These are phyloP conservation scores for Macrochelys suwanniensis DNA, from an alignment of 2,797 vertebrate species.

Conservation along the genomic window DNA sequence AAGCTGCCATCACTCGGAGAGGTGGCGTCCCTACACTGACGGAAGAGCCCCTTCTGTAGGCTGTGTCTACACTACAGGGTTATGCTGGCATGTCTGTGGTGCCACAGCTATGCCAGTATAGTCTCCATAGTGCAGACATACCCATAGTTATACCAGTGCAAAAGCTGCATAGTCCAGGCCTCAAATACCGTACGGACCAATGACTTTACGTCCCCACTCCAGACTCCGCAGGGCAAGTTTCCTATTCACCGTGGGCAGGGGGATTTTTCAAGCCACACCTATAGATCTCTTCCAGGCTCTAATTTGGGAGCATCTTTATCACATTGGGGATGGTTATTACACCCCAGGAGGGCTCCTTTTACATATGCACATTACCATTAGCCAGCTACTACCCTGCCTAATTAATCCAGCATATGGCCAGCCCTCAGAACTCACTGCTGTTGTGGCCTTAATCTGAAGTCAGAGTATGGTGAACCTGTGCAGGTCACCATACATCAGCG, in stretches of 20 bases:
- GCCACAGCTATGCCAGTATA: neutral
- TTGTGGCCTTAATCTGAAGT: too few relatives aligned
- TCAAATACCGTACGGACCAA: neutral
- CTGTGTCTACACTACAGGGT: neutral
- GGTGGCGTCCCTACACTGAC: neutral
- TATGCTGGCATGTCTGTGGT: neutral
- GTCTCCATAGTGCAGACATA: too few relatives aligned
- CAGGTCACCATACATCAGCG: too few relatives aligned
- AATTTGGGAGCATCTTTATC: neutral
- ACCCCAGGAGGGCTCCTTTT: neutral
- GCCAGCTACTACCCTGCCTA: neutral
- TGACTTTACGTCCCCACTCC: neutral
- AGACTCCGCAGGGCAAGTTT: too few relatives aligned
- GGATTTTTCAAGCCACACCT: neutral
- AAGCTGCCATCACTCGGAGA: neutral
- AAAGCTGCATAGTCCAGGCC: neutral
- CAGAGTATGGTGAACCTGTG: too few relatives aligned
- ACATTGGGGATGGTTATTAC: neutral
- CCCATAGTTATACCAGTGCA: neutral
- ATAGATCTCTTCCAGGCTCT: too few relatives aligned
- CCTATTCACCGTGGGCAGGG: neutral
- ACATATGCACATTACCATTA: neutral
- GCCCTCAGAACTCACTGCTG: neutral
- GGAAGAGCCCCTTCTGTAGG: neutral
- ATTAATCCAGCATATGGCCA: too few relatives aligned